phyloP scores from a whole-genome alignment of 23 tunicate species.

The Styela clava region DNA sequence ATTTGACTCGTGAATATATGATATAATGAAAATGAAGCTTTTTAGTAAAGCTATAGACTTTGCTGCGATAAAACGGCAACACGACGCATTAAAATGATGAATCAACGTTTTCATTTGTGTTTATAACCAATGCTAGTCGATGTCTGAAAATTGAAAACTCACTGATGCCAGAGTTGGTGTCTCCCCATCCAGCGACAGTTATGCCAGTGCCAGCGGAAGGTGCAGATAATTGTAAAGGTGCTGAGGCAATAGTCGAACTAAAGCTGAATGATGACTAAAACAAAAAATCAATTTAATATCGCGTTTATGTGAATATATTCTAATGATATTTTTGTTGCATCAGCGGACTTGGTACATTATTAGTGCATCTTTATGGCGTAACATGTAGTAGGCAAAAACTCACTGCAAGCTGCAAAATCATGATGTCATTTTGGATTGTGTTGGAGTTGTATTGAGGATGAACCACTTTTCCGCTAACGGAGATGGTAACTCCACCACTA shows the following conservation, averaged over 20 bases:
- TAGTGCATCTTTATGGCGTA: background rate
- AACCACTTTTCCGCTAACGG: background rate
- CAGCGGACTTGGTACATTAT: background rate
- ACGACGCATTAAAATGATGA: no score
- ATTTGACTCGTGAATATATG: no score
- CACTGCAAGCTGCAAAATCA: conserved; percentile 12
- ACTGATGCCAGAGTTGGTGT: conserved; percentile 18
- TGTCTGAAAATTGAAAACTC: no score
- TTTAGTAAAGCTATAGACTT: no score
- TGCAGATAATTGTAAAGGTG: background rate
- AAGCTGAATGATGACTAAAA: background rate
- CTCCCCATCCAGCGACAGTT: conserved; percentile 29
- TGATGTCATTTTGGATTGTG: conserved; percentile 36
- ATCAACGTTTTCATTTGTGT: no score
- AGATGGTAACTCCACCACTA: conserved; percentile 25
- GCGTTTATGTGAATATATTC: background rate
- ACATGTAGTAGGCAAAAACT: background rate
- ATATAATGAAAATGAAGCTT: no score
- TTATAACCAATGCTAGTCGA: no score
- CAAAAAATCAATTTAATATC: background rate
- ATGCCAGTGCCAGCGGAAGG: conserved; percentile 7
- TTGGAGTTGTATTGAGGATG: conserved; percentile 34
- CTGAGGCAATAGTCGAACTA: background rate
- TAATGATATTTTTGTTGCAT: background rate
- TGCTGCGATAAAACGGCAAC: no score